Base-by-base conservation (phyloP, 2,888 invertebrate genomes). In the Synanthedon myopaeformis region DNA sequence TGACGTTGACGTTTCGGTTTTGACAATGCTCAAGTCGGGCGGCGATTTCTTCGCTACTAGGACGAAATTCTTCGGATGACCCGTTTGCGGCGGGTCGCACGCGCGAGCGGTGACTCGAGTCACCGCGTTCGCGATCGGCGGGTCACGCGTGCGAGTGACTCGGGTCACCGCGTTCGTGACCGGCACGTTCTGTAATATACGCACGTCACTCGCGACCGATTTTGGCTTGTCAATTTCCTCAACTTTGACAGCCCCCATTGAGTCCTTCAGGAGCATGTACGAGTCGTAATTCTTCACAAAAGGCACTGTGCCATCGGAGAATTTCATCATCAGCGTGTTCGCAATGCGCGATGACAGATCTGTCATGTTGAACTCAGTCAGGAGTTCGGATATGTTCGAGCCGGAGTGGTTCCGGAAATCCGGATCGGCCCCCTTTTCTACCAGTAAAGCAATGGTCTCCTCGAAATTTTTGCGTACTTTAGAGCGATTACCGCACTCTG, bases 401-500 rank as follows among this genome's bases (percentile, higher is more conserved):
- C 88, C 89, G 0, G 78, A 75, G 52, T 81, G 75, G 56, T 89
- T 89, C 3, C 78, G 70, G n/a, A 82, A 65, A 55, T 66, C 62
- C 0, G 88, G 83, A 35, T 89, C 78, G 0, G 89, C 89, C 4
- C 81, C 79, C 45, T 75, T 56, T n/a, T 79, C 70, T 0, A 89
- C 56, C 1, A 90, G 56, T 0, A 72, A 57, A 52, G 79, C 75
- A n/a, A 89, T 78, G 11, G 88, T 84, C 48, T 76, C 71, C 10
- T 67, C 52, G 52, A 64, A 85, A 4, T 79, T 64, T 0, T 74
- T 74, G 0, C 70, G 56, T 0, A 81, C 59, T 56, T 69, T 70
- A 0, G 73, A 62, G 55, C 77, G 81, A 65, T 74, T 79, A 54
- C 69, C 69, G 35, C 66, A 61, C 52, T 70, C 83, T 84, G 76